Evolutionary conservation across 2,888 invertebrate species (phyloP), one percentile per base, ranked within the genome.

Genomic region (Ethmia dodecea): DNA sequence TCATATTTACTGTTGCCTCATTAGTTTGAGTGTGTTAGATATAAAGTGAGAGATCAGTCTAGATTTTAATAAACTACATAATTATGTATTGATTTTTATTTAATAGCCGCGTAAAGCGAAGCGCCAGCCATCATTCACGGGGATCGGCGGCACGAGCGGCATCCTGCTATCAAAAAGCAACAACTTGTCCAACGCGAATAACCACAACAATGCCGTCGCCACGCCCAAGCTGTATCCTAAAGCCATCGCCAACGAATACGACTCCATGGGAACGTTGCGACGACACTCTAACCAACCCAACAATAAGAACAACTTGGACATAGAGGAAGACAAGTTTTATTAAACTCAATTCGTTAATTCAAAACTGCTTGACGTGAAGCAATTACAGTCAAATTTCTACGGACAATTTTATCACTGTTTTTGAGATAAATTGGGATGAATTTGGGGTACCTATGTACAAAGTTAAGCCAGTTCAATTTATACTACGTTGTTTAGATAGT

Each of bases 221-320:
- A 90, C 90, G 1, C 93, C 89, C 31, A 93, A 90, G 65, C 77
- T 89, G 34, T 93, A 92, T 61, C 90, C 89, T 18, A 94, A 91
- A 70, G 91, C 88, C 40, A 89, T 89, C 55, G 89, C 88, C 29
- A 93, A 93, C 42, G 94, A 95, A 47, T 94, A 93, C 59, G 94
- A 94, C 60, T 71, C 84, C 0, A 91, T 92, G 33, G 92, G 93
- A 10, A 94, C 94, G 0, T 70, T 94, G 24, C 90, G 93, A 50
- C 80, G 94, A 31, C 93, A 94, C 66, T 93, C 94, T 87, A 93
- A 75, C 88, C 91, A 92, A 27, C 81, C 86, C 14, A 92, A 92
- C 59, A 91, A 89, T 18, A 88, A 88, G 31, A 89, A 80, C 41
- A 88, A 90, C 42, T 75, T 89, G 12, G 90, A 91, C 48, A 62